Percentiles rank a stretch among this genome's conserved stretches.
phyloP scores from a whole-genome alignment of 2,888 invertebrate genomes.

The Pardosa pseudoannulata region DNA sequence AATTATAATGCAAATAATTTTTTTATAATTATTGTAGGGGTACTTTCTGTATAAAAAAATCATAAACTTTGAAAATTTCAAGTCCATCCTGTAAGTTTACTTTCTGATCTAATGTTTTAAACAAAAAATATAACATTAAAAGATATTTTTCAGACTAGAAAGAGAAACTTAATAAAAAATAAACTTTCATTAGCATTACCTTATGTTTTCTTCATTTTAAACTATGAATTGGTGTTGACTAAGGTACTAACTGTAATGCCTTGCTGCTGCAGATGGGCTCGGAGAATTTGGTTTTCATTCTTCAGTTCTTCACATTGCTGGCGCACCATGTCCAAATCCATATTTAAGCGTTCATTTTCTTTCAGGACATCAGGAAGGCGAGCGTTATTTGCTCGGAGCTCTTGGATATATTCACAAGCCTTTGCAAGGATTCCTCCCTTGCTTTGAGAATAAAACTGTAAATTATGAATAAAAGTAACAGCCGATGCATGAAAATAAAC shows the following conservation, averaged over 20 bases:
- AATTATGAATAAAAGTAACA: slow-evolving; percentile 57
- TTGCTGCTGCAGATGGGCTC: slow-evolving; percentile 83
- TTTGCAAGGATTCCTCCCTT: slow-evolving; percentile 97
- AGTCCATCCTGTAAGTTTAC: too few relatives aligned
- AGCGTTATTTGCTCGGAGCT: slow-evolving; percentile 81
- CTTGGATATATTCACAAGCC: slow-evolving; percentile 95
- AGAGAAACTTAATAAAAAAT: too few relatives aligned
- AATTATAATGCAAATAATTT: too few relatives aligned
- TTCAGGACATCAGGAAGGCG: slow-evolving; percentile 71
- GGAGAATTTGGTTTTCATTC: slow-evolving; percentile 86
- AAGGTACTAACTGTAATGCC: slow-evolving; percentile 77
- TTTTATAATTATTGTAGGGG: too few relatives aligned
- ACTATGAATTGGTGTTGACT: slow-evolving; percentile 39
- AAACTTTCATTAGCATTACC: too few relatives aligned
- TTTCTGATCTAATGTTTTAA: too few relatives aligned
- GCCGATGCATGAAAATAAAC: neutral
- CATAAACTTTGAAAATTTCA: too few relatives aligned
- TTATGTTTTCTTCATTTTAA: neutral
- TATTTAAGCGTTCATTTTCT: slow-evolving; percentile 73
- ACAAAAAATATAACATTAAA: too few relatives aligned
- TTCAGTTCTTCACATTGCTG: slow-evolving; percentile 81
- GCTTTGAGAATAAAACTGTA: slow-evolving; percentile 81
- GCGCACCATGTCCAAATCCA: slow-evolving; percentile 67
- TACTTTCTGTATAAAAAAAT: too few relatives aligned
- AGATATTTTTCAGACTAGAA: too few relatives aligned